Evolutionary conservation across 2,797 vertebrate genomes (phyloP), one percentile per base, ranked within the genome.

Genomic region (Premnoplex brunnescens): DNA sequence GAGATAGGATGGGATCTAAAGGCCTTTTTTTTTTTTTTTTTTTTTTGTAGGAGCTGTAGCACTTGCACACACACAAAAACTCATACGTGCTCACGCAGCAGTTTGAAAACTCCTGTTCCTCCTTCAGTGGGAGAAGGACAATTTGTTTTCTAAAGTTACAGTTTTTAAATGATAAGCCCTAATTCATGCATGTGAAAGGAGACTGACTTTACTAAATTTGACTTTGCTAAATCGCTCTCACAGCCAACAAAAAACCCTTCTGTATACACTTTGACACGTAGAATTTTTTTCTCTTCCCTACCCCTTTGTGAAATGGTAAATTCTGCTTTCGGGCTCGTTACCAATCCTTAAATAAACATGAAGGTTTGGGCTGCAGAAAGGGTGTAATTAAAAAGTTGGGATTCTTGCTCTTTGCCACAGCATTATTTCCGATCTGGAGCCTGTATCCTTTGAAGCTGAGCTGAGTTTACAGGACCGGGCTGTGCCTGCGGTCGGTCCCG

Each of bases 301-400:
- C 46, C 21, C 39, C 43, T 94, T 75, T 85, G 72, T 74, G 80
- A 90, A 97, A 94, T 7, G 44, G 88, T 73, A 88, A 96, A 74
- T 68, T 89, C 88, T 91, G 68, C 80, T 95, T 87, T 87, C 44
- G 36, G 80, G 34, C 77, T 95, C 52, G 59, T 93, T 95, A 96
- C 80, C 90, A 60, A 22, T 88, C 75, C 83, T 94, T 95, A 95
- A 94, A 96, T 95, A 95, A 95, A 95, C 95, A 95, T 85, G 91
- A 96, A 95, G 56, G 71, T 74, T 95, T 82, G 90, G 88, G 74
- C 54, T 89, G 76, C 73, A 76, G 62, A 67, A 56, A 88, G 74
- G 67, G 56, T 71, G 76, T 91, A 96, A 96, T 96, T 93, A 95
- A 92, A 85, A 94, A 88, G 83, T 48, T 62, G 83, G 93, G 85